Evolutionary conservation across 2,797 vertebrate species (phyloP).

Genomic region (Gobio occitaniae): DNA sequence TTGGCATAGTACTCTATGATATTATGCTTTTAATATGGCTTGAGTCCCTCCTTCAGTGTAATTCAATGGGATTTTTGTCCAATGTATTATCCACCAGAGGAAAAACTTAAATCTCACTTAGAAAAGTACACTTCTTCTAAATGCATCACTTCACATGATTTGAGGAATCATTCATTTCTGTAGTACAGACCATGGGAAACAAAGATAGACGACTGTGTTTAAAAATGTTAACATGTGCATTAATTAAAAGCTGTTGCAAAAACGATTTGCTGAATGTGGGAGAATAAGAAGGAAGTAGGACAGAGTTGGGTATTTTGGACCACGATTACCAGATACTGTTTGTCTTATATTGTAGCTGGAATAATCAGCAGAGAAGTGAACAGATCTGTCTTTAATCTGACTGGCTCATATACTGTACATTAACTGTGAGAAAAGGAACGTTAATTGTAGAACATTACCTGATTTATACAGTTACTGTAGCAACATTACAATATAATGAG

Average conservation of each 20-base stretch:
- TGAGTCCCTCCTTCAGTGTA: not conserved
- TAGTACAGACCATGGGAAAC: not conserved
- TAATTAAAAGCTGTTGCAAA: not conserved
- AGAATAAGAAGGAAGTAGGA: constrained; percentile 26
- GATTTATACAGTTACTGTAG: not conserved
- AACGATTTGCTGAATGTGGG: not conserved
- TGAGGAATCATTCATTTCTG: not conserved
- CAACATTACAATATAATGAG: not conserved
- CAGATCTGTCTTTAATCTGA: not conserved
- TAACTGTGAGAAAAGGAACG: not conserved
- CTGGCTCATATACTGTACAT: not conserved
- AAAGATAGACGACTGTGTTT: not conserved
- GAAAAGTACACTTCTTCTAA: not conserved
- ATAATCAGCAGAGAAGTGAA: not conserved
- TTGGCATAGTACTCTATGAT: not conserved
- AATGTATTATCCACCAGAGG: not conserved
- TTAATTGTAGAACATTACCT: not conserved
- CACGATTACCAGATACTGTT: not conserved
- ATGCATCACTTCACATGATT: not conserved
- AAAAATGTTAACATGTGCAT: constrained; percentile 24
- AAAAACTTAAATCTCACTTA: not conserved
- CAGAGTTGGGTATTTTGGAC: not conserved
- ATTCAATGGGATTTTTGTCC: not conserved
- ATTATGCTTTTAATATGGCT: not conserved
- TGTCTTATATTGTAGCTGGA: not conserved